phyloP scores from a whole-genome alignment of 2,113 vertebrate species.

The Verasper variegatus region DNA sequence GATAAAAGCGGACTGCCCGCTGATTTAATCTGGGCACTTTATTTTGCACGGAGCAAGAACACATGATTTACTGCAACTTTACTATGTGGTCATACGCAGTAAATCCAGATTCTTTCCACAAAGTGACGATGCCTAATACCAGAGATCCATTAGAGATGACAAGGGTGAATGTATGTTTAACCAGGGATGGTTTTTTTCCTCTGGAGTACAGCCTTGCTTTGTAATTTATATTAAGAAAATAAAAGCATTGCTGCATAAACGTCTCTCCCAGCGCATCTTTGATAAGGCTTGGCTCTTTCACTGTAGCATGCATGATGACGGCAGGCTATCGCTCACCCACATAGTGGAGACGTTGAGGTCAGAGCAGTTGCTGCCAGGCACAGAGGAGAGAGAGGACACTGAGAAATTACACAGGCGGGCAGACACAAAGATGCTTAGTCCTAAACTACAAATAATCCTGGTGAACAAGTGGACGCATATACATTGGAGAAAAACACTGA shows the following conservation, averaged over 20 bases:
- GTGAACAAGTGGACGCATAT: not conserved
- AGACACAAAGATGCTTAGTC: constrained; percentile 4
- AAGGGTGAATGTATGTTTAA: not conserved
- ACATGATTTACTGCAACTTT: not conserved
- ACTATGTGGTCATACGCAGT: not conserved
- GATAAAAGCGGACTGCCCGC: not conserved
- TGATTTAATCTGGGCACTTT: not conserved
- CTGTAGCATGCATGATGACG: constrained; percentile 40
- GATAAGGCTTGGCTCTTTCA: not conserved
- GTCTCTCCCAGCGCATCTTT: not conserved
- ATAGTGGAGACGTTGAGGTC: constrained; percentile 26
- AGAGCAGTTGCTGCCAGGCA: constrained; percentile 41
- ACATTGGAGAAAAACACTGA: constrained; percentile 5
- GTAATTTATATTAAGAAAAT: not conserved
- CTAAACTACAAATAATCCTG: not conserved
- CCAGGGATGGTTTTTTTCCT: not conserved
- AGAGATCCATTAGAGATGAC: not conserved
- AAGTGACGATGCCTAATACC: not conserved
- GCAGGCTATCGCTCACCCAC: constrained; percentile 51
- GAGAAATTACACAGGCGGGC: not conserved
- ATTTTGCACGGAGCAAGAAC: not conserved
- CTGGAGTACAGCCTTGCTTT: not conserved
- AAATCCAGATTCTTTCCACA: not conserved
- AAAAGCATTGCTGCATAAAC: not conserved
- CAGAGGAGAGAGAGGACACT: constrained; percentile 19